phyloP scores from a whole-genome alignment of 2,797 vertebrate species.

The Ptychobarbus kaznakovi region DNA sequence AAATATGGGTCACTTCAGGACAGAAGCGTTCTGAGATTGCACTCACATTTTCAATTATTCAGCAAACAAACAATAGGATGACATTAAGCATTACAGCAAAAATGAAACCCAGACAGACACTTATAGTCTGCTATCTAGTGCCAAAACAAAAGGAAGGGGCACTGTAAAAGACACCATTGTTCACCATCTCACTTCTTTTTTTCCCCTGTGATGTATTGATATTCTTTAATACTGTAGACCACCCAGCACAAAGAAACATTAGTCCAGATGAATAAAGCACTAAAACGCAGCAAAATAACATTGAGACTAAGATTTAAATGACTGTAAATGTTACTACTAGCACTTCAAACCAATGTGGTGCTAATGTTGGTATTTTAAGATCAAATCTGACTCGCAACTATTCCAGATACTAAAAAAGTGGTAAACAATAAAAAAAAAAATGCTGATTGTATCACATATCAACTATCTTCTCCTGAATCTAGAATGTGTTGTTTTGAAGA shows the following conservation, averaged over 20 bases:
- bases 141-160: conserved; percentile 42
- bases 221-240: conserved; percentile 4
- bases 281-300: neutral
- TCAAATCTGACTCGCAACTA: neutral
- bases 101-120: conserved; percentile 38
- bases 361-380: conserved; percentile 1
- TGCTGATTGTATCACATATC: conserved; percentile 1
- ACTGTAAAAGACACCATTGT: conserved; percentile 32
- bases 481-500: conserved; percentile 43
- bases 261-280: neutral
- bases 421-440: neutral
- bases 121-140: conserved; percentile 31
- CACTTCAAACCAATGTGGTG: neutral
- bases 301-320: neutral
- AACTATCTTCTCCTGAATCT: conserved; percentile 35
- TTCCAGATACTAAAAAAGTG: neutral
- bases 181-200: neutral
- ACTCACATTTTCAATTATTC: conserved; percentile 60
- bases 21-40: conserved; percentile 44
- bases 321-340: neutral
- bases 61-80: conserved; percentile 58
- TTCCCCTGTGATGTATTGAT: neutral
- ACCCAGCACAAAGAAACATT: neutral
- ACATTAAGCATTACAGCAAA: conserved; percentile 31
- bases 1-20: conserved; percentile 61